Percentiles rank a stretch among this genome's conserved stretches.
Conservation (phyloP, 2,888 invertebrate species). For the Xestia c-nigrum region DNA sequence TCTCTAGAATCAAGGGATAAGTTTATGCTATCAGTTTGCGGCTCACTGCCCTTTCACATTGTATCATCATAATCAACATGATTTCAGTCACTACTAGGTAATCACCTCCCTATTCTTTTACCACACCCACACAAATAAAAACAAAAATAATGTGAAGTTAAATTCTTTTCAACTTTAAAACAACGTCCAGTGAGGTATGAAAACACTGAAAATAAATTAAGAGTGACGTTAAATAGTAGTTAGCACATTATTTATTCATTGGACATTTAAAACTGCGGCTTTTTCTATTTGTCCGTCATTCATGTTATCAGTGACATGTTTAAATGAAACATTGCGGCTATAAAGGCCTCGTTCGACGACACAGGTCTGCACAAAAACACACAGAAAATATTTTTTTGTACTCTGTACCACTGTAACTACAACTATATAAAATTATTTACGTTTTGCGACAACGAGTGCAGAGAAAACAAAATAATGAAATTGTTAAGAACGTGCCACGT, state of each 20-base stretch:
- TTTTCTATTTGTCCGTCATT: constrained; percentile 49
- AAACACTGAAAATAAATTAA: constrained; percentile 49
- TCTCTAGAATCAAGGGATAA: neutral
- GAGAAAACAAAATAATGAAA: neutral
- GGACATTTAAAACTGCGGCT: constrained; percentile 32
- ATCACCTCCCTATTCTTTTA: neutral
- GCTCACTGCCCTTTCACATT: neutral
- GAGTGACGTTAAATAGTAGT: constrained; percentile 47
- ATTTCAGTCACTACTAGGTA: neutral
- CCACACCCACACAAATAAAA: neutral
- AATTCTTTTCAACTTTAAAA: neutral
- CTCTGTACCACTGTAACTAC: no score
- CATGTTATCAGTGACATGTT: constrained; percentile 60
- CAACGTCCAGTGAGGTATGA: neutral
- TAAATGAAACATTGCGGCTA: constrained; percentile 39
- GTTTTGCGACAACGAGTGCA: neutral
- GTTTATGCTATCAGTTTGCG: neutral
- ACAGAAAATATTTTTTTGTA: no score
- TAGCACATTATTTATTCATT: constrained; percentile 54
- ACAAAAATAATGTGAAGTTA: neutral
- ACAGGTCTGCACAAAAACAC: constrained; percentile 2
- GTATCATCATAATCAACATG: neutral
- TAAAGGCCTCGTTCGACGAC: constrained; percentile 10
- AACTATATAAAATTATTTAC: no score
- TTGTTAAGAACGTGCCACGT: neutral